Conservation (phyloP, 2,888 invertebrate genomes). For the Watsonalla cultraria region DNA sequence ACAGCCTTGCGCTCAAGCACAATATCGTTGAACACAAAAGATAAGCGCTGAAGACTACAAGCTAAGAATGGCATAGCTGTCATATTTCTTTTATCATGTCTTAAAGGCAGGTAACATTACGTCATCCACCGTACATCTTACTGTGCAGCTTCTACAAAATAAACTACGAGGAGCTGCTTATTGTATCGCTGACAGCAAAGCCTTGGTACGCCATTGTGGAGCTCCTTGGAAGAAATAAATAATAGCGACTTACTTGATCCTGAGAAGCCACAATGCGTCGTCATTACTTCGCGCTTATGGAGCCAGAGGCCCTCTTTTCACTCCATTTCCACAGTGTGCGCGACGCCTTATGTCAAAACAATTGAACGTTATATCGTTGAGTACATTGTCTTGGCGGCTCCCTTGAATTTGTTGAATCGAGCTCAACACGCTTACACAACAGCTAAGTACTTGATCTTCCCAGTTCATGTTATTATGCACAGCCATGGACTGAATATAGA, state of each 20-base stretch:
- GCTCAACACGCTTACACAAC: slow-evolving; percentile 6
- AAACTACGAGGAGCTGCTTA: slow-evolving; percentile 63
- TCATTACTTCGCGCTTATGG: slow-evolving; percentile 64
- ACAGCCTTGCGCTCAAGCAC: slow-evolving; percentile 15
- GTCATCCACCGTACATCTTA: slow-evolving; percentile 57
- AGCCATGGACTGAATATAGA: neutral
- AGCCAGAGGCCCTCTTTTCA: slow-evolving; percentile 42
- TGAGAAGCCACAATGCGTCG: slow-evolving; percentile 60
- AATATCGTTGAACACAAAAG: slow-evolving; percentile 42
- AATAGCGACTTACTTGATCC: slow-evolving; percentile 71
- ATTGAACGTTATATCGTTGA: slow-evolving; percentile 22
- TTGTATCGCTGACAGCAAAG: slow-evolving; percentile 71
- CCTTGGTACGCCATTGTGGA: slow-evolving; percentile 61
- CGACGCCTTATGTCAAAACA: slow-evolving; percentile 35
- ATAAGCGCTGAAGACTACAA: slow-evolving; percentile 40
- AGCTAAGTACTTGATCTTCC: neutral
- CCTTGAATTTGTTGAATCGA: slow-evolving; percentile 12
- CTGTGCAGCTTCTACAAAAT: slow-evolving; percentile 49
- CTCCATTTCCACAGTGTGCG: slow-evolving; percentile 28
- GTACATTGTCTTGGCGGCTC: slow-evolving; percentile 13
- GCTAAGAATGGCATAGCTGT: slow-evolving; percentile 33
- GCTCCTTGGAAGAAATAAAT: slow-evolving; percentile 62
- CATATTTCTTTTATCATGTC: slow-evolving; percentile 43
- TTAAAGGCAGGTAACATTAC: slow-evolving; percentile 54
- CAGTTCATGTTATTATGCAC: neutral